Evolutionary conservation across 2,113 vertebrate species (phyloP).

Genomic region (Aplodontia rufa): DNA sequence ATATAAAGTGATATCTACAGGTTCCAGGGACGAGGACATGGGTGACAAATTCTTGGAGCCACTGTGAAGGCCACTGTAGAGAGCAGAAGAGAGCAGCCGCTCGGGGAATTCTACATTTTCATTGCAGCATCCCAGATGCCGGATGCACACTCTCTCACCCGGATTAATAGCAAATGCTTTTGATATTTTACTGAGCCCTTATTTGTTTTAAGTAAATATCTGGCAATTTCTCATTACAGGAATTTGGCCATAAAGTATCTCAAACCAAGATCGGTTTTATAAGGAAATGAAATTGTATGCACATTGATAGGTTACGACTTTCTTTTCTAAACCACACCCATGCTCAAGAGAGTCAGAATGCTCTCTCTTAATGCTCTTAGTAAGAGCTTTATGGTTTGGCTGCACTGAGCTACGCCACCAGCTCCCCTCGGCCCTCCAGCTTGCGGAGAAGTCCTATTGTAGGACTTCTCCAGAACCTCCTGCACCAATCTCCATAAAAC

Average conservation of each 20-base stretch:
- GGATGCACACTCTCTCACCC: background rate
- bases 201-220: background rate
- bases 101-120: fast-evolving
- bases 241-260: background rate
- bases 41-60: no score
- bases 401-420: background rate
- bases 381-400: background rate
- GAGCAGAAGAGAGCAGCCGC: fast-evolving
- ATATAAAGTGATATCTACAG: fast-evolving
- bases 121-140: fast-evolving
- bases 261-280: background rate
- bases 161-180: background rate
- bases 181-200: background rate
- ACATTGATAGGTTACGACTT: fast-evolving
- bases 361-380: no score
- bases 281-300: background rate
- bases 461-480: background rate
- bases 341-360: fast-evolving
- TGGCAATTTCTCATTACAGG: background rate
- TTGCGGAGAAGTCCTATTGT: background rate
- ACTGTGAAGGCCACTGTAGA: fast-evolving
- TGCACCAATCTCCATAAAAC: background rate
- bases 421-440: background rate
- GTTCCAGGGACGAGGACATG: background rate
- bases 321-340: background rate